Conservation (phyloP, 2,797 vertebrate genomes). For the Acipenser ruthenus region DNA sequence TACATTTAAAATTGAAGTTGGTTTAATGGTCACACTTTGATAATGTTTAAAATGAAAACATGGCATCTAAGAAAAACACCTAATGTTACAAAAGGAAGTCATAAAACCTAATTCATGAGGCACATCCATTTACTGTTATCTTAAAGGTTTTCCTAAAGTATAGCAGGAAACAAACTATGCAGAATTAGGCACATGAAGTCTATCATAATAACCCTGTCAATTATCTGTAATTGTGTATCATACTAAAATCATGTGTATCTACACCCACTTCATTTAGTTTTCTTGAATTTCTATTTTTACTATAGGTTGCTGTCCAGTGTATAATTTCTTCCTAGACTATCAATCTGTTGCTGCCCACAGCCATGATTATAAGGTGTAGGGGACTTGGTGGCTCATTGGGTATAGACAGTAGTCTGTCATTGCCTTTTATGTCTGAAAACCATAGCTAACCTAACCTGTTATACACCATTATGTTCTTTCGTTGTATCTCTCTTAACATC, state of each 20-base stretch:
- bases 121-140: constrained; percentile 2
- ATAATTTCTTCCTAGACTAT: constrained; percentile 60
- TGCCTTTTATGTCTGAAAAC: constrained; percentile 26
- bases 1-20: too few relatives aligned
- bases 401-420: constrained; percentile 16
- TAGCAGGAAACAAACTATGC: constrained; percentile 1
- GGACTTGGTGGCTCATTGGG: constrained; percentile 22
- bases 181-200: neutral
- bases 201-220: constrained; percentile 16
- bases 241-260: constrained; percentile 46
- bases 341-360: constrained; percentile 47
- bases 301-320: constrained; percentile 45
- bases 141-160: constrained; percentile 12
- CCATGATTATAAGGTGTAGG: constrained; percentile 43
- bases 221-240: constrained; percentile 44
- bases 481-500: too few relatives aligned
- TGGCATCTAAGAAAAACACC: neutral
- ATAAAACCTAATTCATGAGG: neutral
- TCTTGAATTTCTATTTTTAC: constrained; percentile 52
- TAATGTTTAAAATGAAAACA: too few relatives aligned
- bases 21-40: too few relatives aligned
- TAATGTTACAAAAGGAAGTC: neutral
- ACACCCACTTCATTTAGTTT: constrained; percentile 40
- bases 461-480: too few relatives aligned
- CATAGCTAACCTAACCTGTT: neutral